These are phyloP conservation scores for Catamblyrhynchus diadema DNA, from an alignment of 2,797 vertebrate genomes.

Conservation along the genomic window DNA sequence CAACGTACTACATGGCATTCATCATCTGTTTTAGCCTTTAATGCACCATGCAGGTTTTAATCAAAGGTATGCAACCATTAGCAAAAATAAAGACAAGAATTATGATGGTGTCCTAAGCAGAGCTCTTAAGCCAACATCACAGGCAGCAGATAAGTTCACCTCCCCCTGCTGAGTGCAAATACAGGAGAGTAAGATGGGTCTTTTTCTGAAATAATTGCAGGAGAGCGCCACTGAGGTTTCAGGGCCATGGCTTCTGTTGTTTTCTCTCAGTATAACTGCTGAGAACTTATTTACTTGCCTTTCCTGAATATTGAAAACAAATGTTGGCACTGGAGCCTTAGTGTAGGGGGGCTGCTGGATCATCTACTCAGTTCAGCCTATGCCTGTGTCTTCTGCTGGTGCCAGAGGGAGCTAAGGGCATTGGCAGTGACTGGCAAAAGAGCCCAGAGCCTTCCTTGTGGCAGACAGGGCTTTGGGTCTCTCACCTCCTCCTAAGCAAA, in stretches of 20 bases:
- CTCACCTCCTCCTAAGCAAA: not conserved
- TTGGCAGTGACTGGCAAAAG: not conserved
- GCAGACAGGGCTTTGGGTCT: not conserved
- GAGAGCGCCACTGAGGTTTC: slow-evolving; percentile 27
- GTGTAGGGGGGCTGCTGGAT: not conserved
- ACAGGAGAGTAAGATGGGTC: not conserved
- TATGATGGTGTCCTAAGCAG: slow-evolving; percentile 57
- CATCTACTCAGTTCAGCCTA: not conserved
- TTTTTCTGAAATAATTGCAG: slow-evolving; percentile 48
- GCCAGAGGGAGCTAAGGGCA: not conserved
- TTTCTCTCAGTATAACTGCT: not conserved
- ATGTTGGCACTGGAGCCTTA: not conserved
- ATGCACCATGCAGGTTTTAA: slow-evolving; percentile 75
- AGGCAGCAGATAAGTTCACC: slow-evolving; percentile 29
- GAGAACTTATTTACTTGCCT: not conserved
- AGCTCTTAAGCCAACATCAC: slow-evolving; percentile 51
- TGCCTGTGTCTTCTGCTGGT: not conserved
- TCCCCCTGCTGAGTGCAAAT: slow-evolving; percentile 9
- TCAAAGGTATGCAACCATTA: slow-evolving; percentile 76
- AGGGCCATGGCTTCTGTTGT: not conserved
- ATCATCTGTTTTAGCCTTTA: slow-evolving; percentile 73
- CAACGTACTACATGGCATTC: slow-evolving; percentile 70
- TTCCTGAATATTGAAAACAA: slow-evolving; percentile 26
- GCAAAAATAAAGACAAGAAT: slow-evolving; percentile 68
- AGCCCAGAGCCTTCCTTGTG: rapidly evolving